Conservation (phyloP, 2,113 vertebrate genomes). For the Hucho hucho region DNA sequence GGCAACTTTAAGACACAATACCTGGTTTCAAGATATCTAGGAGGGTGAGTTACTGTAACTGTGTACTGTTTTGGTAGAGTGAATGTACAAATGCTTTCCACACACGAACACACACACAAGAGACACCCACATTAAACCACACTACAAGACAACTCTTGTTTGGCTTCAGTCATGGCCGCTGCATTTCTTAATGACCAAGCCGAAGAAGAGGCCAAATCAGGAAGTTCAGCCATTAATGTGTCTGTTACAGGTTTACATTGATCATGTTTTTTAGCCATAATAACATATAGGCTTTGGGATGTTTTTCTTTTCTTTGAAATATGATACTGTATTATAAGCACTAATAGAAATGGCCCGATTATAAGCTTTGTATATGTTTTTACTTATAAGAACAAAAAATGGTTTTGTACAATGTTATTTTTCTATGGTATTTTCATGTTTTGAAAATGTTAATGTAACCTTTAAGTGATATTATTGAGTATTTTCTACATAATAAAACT, state of each 20-base stretch:
- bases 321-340: slow-evolving; percentile 34
- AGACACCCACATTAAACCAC: too few relatives aligned
- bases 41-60: too few relatives aligned
- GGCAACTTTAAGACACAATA: too few relatives aligned
- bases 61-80: too few relatives aligned
- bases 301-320: background rate
- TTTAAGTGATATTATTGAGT: background rate
- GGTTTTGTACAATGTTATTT: background rate
- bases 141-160: too few relatives aligned
- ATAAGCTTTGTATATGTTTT: slow-evolving; percentile 48
- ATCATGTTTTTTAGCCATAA: background rate
- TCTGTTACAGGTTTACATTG: slow-evolving; percentile 18
- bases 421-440: background rate
- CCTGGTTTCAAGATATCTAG: too few relatives aligned
- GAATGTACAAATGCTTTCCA: too few relatives aligned
- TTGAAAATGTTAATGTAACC: background rate
- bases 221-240: background rate
- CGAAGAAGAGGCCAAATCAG: too few relatives aligned
- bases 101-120: too few relatives aligned
- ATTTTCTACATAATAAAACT: background rate
- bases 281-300: slow-evolving; percentile 6
- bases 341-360: slow-evolving; percentile 35
- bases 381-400: slow-evolving; percentile 1
- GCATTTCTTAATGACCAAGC: too few relatives aligned
- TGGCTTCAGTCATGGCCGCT: too few relatives aligned